A percentile compares a stretch with the other conserved stretches of the same genome.
phyloP scores from a whole-genome alignment of 1,140 invertebrate species.

The Cydia pomonella region DNA sequence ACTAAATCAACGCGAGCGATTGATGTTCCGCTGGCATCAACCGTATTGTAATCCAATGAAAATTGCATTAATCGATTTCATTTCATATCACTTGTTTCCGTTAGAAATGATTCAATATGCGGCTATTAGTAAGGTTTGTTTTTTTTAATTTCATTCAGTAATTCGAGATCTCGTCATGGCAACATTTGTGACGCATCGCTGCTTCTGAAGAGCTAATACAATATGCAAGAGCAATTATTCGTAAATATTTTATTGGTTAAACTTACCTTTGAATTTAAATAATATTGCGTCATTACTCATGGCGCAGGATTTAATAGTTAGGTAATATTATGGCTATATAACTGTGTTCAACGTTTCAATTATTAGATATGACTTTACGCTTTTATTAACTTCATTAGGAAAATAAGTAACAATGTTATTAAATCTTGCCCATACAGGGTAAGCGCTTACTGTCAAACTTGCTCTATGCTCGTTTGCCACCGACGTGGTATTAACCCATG shows the following conservation, averaged over 20 bases:
- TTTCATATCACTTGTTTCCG: slow-evolving; percentile 1
- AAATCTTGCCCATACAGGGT: too few relatives aligned
- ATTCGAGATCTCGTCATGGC: neutral
- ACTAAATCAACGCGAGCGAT: neutral
- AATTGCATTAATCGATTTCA: neutral
- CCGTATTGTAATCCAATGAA: neutral
- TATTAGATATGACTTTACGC: too few relatives aligned
- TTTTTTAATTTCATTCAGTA: slow-evolving; percentile 7
- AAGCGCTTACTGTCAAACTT: too few relatives aligned
- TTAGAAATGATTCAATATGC: neutral
- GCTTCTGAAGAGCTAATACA: neutral
- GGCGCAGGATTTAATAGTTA: too few relatives aligned
- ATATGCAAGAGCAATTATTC: neutral
- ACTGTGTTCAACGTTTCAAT: too few relatives aligned
- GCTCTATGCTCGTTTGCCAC: too few relatives aligned
- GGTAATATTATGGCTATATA: too few relatives aligned
- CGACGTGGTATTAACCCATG: too few relatives aligned
- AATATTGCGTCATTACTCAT: neutral
- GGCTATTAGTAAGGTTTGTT: neutral
- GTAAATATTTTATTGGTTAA: neutral
- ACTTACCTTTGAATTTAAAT: neutral
- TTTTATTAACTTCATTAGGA: too few relatives aligned
- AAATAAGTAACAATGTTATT: too few relatives aligned
- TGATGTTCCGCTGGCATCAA: neutral
- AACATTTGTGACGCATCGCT: slow-evolving; percentile 9